Conservation (phyloP, 2,888 invertebrate genomes). For the Rhingia campestris region DNA sequence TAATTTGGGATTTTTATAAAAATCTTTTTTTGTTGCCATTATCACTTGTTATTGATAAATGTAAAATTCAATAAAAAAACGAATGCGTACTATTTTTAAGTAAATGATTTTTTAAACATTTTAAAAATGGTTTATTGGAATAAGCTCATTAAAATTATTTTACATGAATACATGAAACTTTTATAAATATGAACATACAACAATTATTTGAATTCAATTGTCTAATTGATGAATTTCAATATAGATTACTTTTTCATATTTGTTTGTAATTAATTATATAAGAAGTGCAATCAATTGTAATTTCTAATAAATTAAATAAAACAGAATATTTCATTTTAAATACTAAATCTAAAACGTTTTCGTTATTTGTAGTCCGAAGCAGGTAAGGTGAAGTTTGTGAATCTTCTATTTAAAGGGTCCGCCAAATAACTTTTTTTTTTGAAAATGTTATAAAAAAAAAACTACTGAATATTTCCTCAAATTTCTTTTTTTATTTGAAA, state of each 20-base stretch:
- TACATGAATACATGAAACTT: background rate
- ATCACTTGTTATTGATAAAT: conserved; percentile 55
- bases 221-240: conserved; percentile 18
- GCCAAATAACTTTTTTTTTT: too few relatives aligned
- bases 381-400: too few relatives aligned
- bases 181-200: background rate
- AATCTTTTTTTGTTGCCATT: conserved; percentile 45
- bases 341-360: background rate
- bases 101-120: conserved; percentile 4
- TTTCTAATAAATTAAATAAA: conserved; percentile 48
- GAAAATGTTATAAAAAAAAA: too few relatives aligned
- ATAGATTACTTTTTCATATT: conserved; percentile 10
- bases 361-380: too few relatives aligned
- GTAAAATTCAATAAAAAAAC: conserved; percentile 10
- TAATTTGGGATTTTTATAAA: background rate
- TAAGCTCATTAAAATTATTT: conserved; percentile 4
- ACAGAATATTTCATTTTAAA: conserved; percentile 26
- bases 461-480: too few relatives aligned
- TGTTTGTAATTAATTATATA: conserved; percentile 44
- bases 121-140: conserved; percentile 1
- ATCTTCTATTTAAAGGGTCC: too few relatives aligned
- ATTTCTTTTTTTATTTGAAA: too few relatives aligned
- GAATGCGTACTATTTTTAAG: background rate
- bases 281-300: conserved; percentile 69
- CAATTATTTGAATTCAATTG: conserved; percentile 2